Percentiles rank a stretch among this genome's conserved stretches.
These are phyloP conservation scores for Cataglyphis rosenhaueri DNA, from an alignment of 2,888 invertebrate genomes.

Conservation along the genomic window DNA sequence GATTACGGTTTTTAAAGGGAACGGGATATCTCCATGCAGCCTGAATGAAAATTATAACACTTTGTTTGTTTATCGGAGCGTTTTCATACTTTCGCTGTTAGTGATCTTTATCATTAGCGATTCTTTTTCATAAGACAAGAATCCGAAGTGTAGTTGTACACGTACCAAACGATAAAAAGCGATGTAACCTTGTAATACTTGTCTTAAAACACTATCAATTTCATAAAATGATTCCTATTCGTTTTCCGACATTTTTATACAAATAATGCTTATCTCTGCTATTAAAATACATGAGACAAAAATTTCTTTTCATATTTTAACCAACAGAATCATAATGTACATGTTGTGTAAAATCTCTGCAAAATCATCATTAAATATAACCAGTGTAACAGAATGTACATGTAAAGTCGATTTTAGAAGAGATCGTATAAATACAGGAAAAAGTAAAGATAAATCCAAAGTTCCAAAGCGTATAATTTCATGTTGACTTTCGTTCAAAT, in stretches of 20 bases:
- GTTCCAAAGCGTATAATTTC: constrained; percentile 30
- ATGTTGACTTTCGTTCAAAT: constrained; percentile 32
- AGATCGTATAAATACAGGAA: constrained; percentile 13
- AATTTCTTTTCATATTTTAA: not conserved
- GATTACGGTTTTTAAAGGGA: constrained; percentile 74
- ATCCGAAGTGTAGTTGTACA: not conserved
- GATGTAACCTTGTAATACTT: not conserved
- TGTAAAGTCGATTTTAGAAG: not conserved
- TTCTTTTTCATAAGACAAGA: constrained; percentile 17
- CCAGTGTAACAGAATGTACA: not conserved
- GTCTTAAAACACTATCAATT: not conserved
- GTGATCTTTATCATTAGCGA: constrained; percentile 48
- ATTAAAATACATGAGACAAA: not conserved
- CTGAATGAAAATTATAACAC: constrained; percentile 81
- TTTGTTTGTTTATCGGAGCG: constrained; percentile 77
- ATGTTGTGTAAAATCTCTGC: not conserved
- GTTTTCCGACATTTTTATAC: not conserved
- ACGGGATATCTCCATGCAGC: constrained; percentile 69
- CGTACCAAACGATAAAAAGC: not conserved
- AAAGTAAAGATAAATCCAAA: constrained; percentile 7
- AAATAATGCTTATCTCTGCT: not conserved
- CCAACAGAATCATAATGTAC: not conserved
- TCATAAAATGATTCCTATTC: not conserved
- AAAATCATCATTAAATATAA: constrained; percentile 5
- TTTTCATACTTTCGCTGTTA: constrained; percentile 52